Evolutionary conservation across 1,140 invertebrate genomes (phyloP).

Genomic region (Alviniconcha marisindica): DNA sequence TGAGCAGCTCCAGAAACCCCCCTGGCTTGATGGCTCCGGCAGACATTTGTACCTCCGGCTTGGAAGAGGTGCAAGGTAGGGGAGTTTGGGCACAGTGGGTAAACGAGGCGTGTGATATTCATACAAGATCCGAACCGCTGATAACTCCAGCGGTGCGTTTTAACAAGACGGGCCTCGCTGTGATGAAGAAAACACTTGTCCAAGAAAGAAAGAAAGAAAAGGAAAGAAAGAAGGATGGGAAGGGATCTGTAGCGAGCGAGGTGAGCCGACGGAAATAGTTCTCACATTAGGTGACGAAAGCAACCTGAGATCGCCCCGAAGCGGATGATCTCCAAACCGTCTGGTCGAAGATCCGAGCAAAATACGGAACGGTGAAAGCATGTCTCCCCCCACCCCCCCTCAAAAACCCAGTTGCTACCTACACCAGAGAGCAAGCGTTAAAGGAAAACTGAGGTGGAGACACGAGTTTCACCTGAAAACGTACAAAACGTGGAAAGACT

Average conservation of each 20-base stretch:
- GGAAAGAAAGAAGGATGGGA: neutral
- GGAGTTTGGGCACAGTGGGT: slow-evolving; percentile 19
- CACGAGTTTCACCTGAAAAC: no score
- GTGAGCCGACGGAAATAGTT: neutral
- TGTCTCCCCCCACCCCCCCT: no score
- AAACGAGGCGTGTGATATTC: slow-evolving; percentile 38
- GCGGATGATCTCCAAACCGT: no score
- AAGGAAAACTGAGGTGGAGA: no score
- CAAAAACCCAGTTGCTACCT: no score
- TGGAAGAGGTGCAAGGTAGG: neutral
- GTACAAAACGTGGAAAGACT: no score
- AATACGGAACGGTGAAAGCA: no score
- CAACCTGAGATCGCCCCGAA: no score
- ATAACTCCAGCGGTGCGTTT: slow-evolving; percentile 28
- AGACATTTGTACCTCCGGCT: slow-evolving; percentile 30
- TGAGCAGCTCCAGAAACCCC: neutral
- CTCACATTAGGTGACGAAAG: no score
- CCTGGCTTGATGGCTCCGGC: neutral
- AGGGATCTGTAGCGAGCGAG: neutral
- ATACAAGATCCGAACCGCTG: slow-evolving; percentile 37
- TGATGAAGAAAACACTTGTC: slow-evolving; percentile 2
- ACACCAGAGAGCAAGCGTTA: no score
- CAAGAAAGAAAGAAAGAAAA: neutral
- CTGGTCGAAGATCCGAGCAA: no score
- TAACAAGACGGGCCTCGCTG: slow-evolving; percentile 29